phyloP scores from a whole-genome alignment of 37 sponge, comb jelly and placozoan genomes.

The Ianthella basta region DNA sequence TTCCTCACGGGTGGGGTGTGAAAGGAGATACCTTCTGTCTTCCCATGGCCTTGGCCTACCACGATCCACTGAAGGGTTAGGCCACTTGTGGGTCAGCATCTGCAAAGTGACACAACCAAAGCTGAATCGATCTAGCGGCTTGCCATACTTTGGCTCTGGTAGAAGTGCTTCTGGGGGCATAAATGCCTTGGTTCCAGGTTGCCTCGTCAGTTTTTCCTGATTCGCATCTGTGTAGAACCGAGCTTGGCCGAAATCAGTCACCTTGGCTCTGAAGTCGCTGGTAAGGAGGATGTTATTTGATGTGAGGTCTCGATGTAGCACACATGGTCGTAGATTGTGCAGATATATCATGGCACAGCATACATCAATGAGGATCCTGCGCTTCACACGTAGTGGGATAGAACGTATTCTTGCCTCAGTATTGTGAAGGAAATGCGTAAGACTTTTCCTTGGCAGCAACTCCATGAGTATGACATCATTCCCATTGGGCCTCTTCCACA shows the following conservation, averaged over 20 bases:
- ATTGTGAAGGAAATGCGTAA: not conserved
- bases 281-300: not conserved
- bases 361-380: not conserved
- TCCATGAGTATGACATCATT: not conserved
- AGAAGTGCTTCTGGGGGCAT: not conserved
- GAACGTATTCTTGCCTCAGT: not conserved
- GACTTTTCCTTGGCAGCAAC: not conserved
- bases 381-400: not conserved
- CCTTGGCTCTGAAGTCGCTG: not conserved
- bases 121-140: not conserved
- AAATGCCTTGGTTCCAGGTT: not conserved
- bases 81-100: not conserved
- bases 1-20: not conserved
- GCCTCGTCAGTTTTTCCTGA: not conserved
- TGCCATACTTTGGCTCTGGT: not conserved
- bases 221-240: not conserved
- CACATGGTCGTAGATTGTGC: not conserved
- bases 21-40: not conserved
- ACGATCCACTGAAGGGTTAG: not conserved
- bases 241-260: not conserved
- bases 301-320: not conserved
- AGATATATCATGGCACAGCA: not conserved
- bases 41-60: not conserved
- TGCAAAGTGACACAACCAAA: constrained; percentile 3
- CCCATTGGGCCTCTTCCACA: not conserved